These are phyloP conservation scores for Trogon surrucura DNA, from an alignment of 2,113 vertebrate species.

Conservation along the genomic window DNA sequence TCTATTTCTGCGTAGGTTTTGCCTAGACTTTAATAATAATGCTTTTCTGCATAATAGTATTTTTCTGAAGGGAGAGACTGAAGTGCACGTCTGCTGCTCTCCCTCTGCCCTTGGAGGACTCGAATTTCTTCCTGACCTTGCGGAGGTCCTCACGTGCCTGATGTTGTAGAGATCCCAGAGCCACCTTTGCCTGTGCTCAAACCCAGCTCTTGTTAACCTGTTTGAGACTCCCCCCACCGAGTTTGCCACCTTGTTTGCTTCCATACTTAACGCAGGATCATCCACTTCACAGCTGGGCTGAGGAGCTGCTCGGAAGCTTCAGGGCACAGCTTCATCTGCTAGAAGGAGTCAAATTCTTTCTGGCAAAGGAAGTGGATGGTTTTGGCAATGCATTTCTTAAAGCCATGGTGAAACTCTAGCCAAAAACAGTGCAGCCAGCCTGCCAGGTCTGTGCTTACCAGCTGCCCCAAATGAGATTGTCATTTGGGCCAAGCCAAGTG, in stretches of 20 bases:
- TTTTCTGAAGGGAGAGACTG: neutral
- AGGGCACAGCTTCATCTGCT: neutral
- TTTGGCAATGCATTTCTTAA: neutral
- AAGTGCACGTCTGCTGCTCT: neutral
- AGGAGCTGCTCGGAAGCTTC: neutral
- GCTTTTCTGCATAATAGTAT: neutral
- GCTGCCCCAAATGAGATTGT: neutral
- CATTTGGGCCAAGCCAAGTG: neutral
- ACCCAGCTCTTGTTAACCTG: neutral
- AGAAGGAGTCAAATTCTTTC: neutral
- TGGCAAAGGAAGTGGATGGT: neutral
- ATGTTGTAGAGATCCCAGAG: neutral
- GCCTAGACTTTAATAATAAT: neutral
- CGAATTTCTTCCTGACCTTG: neutral
- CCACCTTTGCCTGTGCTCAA: neutral
- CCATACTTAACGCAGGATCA: neutral
- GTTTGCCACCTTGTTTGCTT: neutral
- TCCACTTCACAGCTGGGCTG: neutral
- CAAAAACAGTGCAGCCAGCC: neutral
- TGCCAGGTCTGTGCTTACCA: neutral
- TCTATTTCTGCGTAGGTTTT: neutral
- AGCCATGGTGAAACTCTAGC: accelerated
- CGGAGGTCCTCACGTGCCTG: neutral
- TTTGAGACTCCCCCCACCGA: neutral
- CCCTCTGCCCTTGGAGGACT: neutral